Evolutionary conservation across 2,888 invertebrate species (phyloP), one percentile per base, ranked within the genome.

Genomic region (Morpho achilles): DNA sequence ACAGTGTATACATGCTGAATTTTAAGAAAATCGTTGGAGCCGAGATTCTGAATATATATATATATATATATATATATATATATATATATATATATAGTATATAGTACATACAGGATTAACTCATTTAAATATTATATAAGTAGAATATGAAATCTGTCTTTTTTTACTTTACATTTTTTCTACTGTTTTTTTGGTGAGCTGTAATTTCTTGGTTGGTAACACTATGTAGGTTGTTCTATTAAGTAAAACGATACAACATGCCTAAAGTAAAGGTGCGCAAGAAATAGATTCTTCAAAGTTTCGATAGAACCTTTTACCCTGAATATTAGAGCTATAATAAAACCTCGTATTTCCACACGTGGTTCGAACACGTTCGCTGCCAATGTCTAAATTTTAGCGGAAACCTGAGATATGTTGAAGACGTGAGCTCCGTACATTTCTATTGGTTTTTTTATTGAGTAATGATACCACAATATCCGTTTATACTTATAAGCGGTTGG

Each of bases 351-450:
- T 48, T 59, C 60, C 58, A 42, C 58, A 56, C 63, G 60, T 49
- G 48, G 53, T 46, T 7, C 8, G 49, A 42, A 56, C 81, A 82
- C 82, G 82, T 80, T 60, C 65, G 40, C 66, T 41, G 73, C 75
- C 75, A 80, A 80, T 75, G 77, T 80, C 77, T 76, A 76, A 82
- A 81, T 81, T 79, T 79, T 75, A 77, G 79, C 79, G 77, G 72
- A 81, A 80, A 77, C 71, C 77, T 76, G 77, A 83, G 72, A 78
- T 77, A 83, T 77, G 69, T 75, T 50, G n/a, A 0, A 50, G 53
- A 76, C 82, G 83, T 82, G 83, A 53, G 68, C 64, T 23, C 41
- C 53, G 61, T 66, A 64, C 61, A 64, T 66, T 70, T 72, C 76
- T 76, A 77, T 75, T 72, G 66, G 67, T 61, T 67, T 73, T 75